phyloP scores from a whole-genome alignment of 2,113 vertebrate species.

The Nyctereutes procyonoides region DNA sequence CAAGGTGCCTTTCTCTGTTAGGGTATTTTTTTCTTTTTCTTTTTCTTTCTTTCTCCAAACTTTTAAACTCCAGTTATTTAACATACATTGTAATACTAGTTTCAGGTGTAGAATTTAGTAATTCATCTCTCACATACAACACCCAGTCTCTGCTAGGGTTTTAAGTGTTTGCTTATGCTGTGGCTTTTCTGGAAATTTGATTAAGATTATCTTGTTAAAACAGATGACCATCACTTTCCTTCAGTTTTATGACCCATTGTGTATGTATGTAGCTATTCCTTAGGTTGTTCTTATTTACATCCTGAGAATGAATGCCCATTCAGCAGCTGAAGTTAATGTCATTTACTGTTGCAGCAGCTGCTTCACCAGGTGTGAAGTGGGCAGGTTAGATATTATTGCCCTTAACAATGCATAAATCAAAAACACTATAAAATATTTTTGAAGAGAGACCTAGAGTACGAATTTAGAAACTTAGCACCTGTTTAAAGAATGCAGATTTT shows the following conservation, averaged over 20 bases:
- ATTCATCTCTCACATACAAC: background rate
- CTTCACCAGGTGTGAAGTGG: background rate
- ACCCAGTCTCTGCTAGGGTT: background rate
- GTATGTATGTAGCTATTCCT: background rate
- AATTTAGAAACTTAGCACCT: background rate
- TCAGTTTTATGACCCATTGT: conserved; percentile 1
- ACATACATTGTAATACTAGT: background rate
- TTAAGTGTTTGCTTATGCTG: conserved; percentile 12
- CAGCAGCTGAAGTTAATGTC: background rate
- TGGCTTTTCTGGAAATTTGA: background rate
- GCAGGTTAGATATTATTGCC: background rate
- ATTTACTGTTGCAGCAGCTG: background rate
- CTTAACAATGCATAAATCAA: background rate
- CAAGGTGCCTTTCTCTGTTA: background rate
- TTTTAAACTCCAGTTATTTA: background rate
- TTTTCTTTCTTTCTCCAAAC: background rate
- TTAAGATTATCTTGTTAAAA: conserved; percentile 10
- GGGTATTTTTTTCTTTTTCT: conserved; percentile 7
- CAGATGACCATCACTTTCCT: background rate
- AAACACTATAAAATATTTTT: background rate
- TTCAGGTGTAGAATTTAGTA: background rate
- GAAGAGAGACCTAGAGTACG: background rate
- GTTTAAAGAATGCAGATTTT: background rate
- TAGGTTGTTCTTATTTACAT: conserved; percentile 15
- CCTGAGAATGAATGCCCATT: background rate